phyloP scores from a whole-genome alignment of 2,113 vertebrate species.

The Oryzias javanicus region DNA sequence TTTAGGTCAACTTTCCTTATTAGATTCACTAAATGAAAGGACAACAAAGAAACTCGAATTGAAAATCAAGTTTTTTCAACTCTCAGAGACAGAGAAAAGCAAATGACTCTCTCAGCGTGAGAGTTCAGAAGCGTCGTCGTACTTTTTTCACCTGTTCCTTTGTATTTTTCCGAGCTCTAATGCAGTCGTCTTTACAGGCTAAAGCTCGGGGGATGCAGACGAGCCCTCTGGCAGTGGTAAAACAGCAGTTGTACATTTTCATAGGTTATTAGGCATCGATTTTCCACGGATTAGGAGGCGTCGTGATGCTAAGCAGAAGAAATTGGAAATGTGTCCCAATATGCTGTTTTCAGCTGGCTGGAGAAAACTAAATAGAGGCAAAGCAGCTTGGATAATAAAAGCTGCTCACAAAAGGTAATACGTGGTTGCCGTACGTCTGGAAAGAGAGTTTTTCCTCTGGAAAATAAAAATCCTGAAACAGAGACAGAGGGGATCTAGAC shows the following conservation, averaged over 20 bases:
- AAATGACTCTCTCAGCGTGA: neutral
- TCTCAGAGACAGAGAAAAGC: too few species aligned
- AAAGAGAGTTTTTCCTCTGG: neutral
- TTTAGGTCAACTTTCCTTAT: too few species aligned
- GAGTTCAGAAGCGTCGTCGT: slow-evolving; percentile 18
- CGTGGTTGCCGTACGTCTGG: slow-evolving; percentile 16
- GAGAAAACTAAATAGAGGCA: slow-evolving; percentile 10
- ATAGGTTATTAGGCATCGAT: slow-evolving; percentile 63
- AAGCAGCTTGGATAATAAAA: slow-evolving; percentile 7
- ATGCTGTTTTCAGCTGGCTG: slow-evolving; percentile 36
- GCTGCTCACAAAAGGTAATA: neutral
- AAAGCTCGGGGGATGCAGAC: slow-evolving; percentile 20
- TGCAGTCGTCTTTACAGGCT: slow-evolving; percentile 49
- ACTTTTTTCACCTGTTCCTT: slow-evolving; percentile 26
- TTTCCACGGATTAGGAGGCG: slow-evolving; percentile 57
- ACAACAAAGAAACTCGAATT: too few species aligned
- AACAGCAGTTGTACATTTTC: slow-evolving; percentile 64
- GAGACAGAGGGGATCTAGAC: slow-evolving; percentile 7
- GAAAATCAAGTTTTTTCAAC: too few species aligned
- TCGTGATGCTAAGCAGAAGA: slow-evolving; percentile 52
- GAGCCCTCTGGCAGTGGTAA: slow-evolving; percentile 34
- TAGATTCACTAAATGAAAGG: too few species aligned
- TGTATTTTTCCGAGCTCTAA: slow-evolving; percentile 38
- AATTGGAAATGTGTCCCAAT: slow-evolving; percentile 53
- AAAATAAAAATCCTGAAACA: neutral